Evolutionary conservation across 2,113 vertebrate species (phyloP).

Genomic region (Elgaria multicarinata): DNA sequence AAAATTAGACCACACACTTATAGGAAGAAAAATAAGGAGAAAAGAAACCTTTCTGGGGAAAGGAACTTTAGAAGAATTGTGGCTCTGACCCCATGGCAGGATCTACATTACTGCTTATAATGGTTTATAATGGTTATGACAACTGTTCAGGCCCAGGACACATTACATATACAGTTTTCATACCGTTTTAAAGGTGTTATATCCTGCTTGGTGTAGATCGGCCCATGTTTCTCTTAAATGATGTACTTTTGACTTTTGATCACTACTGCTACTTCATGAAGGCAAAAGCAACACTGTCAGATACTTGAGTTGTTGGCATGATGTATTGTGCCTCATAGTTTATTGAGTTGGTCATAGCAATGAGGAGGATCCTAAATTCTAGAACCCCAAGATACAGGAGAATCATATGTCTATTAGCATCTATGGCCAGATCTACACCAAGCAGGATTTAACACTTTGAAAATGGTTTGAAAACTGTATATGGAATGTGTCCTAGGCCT

Average conservation of each 20-base stretch:
- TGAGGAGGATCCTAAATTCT: background rate
- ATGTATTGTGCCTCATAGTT: background rate
- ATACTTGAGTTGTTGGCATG: background rate
- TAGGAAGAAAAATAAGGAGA: conserved; percentile 13
- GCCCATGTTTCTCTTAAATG: background rate
- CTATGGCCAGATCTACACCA: too few species aligned
- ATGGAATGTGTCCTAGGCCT: too few species aligned
- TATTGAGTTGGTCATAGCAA: background rate
- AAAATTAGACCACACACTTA: conserved; percentile 6
- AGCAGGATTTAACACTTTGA: too few species aligned
- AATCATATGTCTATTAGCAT: background rate
- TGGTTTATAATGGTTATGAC: too few species aligned
- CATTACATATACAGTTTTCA: too few species aligned
- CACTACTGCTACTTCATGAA: background rate
- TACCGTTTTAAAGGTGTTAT: too few species aligned
- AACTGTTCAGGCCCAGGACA: too few species aligned
- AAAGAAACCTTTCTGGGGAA: background rate
- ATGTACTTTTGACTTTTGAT: background rate
- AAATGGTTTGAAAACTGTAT: too few species aligned
- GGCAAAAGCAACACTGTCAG: background rate
- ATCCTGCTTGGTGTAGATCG: too few species aligned
- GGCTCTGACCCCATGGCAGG: too few species aligned
- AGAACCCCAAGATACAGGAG: background rate
- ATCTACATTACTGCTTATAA: too few species aligned
- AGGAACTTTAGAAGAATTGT: background rate